Conservation (phyloP, 1,140 invertebrate species). For the Scaptomyza hsui region DNA sequence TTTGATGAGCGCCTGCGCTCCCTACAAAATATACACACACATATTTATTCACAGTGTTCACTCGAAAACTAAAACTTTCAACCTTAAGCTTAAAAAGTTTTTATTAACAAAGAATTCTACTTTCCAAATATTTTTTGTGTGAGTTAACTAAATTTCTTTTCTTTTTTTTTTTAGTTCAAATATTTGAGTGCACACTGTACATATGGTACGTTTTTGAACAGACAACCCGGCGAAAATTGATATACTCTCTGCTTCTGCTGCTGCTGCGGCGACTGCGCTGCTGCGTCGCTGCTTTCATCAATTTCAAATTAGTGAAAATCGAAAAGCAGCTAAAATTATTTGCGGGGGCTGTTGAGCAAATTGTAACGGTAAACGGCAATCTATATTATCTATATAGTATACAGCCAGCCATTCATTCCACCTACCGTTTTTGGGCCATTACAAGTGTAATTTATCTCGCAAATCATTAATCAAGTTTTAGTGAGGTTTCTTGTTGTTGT, state of each 20-base stretch:
- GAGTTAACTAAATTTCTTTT: too few species aligned
- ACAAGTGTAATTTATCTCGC: slow-evolving; percentile 81
- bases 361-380: slow-evolving; percentile 30
- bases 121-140: too few species aligned
- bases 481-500: slow-evolving; percentile 16
- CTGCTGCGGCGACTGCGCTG: slow-evolving; percentile 16
- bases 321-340: slow-evolving; percentile 72
- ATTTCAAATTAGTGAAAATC: slow-evolving; percentile 82
- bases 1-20: slow-evolving; percentile 57
- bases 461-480: slow-evolving; percentile 77
- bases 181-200: background rate
- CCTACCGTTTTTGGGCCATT: slow-evolving; percentile 62
- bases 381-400: slow-evolving; percentile 49
- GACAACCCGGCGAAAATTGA: slow-evolving; percentile 66
- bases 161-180: too few species aligned
- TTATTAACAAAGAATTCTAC: too few species aligned
- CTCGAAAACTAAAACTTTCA: background rate
- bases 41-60: slow-evolving; percentile 25
- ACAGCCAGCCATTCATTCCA: slow-evolving; percentile 52
- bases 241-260: slow-evolving; percentile 45
- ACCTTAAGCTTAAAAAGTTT: too few species aligned
- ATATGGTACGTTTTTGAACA: slow-evolving; percentile 38
- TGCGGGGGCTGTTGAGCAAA: slow-evolving; percentile 28
- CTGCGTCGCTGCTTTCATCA: slow-evolving; percentile 68
- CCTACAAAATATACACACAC: slow-evolving; percentile 35